Evolutionary conservation across 2,797 vertebrate genomes (phyloP).

Genomic region (Tapera naevia): DNA sequence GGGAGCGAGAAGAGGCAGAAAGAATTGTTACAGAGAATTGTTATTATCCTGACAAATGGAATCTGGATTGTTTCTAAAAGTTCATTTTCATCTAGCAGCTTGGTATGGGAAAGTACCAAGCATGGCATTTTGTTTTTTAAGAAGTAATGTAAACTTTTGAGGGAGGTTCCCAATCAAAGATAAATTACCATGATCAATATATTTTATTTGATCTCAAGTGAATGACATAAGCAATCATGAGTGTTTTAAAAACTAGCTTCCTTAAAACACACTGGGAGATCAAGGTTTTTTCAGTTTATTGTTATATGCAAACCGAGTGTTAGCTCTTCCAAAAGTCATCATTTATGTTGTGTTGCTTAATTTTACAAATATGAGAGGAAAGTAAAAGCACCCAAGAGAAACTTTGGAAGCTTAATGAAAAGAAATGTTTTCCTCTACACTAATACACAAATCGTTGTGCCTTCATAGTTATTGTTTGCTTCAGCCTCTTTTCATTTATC

Average conservation of each 20-base stretch:
- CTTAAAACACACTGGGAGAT: not conserved
- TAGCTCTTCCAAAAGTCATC: not conserved
- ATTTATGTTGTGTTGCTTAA: not conserved
- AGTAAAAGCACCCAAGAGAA: not conserved
- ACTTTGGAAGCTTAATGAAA: not conserved
- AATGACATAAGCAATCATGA: not conserved
- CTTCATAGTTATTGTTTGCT: not conserved
- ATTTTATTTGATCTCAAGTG: not conserved
- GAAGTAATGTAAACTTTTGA: not conserved
- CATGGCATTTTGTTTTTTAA: not conserved
- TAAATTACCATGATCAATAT: not conserved
- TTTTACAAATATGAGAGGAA: not conserved
- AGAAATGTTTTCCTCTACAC: not conserved
- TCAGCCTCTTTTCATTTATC: not conserved
- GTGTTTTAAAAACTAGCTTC: not conserved
- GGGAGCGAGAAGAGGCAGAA: conserved; percentile 29
- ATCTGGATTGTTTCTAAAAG: conserved; percentile 51
- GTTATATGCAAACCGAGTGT: not conserved
- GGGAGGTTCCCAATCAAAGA: not conserved
- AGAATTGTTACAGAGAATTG: conserved; percentile 57
- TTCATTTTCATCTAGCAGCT: conserved; percentile 24
- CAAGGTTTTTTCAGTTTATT: not conserved
- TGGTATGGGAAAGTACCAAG: not conserved
- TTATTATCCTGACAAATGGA: conserved; percentile 64
- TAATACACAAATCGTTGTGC: not conserved